Base-by-base conservation (phyloP, 92 coral and sea anemone genomes). In the Parazoanthus swiftii region DNA sequence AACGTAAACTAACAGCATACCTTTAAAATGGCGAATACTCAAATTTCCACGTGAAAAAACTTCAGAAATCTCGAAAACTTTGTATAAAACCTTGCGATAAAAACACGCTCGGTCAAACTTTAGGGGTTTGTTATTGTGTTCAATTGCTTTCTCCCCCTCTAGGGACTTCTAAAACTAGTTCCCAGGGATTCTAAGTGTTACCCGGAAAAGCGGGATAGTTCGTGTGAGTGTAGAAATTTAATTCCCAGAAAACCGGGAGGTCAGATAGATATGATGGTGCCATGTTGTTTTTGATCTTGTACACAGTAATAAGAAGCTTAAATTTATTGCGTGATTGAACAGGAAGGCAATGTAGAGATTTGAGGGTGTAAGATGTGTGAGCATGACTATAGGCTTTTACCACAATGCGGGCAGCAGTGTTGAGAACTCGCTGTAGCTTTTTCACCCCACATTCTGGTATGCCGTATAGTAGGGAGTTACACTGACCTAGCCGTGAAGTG, bases 31-130 rank as follows among this genome's bases (percentile, higher is more conserved):
- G 68, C 18, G 68, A 59, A 3, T 59, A 59, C 68, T 59, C 68
- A 59, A 59, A 59, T 6, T 1, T 59, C 68, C 3, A 59, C 9
- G 68, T 59, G 68, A 73, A 73, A 73, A 26, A 73, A 73, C 46
- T 74, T 33, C 44, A 74, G 38, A 74, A 33, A 74, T 74, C 46
- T 33, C 14, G 38, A 73, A 74, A 74, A 74, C 18, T 74, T 74
- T 74, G 78, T 73, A 73, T 73, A 13, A n/a, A 66, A 66, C 72
- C 72, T 66, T 66, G 72, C 23, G n/a, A 66, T 66, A 66, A 66
- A 74, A 74, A 2, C 42, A 4, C 5, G 18, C 78, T 74, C 23
- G 38, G 26, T 59, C 68, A 59, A 59, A 59, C 68, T 66, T 66
- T 66, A 66, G 21, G 72, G 72, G 72, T 66, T 66, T 66, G 23